Base-by-base conservation (phyloP, 1,140 invertebrate genomes). In the Asbolus verrucosus region DNA sequence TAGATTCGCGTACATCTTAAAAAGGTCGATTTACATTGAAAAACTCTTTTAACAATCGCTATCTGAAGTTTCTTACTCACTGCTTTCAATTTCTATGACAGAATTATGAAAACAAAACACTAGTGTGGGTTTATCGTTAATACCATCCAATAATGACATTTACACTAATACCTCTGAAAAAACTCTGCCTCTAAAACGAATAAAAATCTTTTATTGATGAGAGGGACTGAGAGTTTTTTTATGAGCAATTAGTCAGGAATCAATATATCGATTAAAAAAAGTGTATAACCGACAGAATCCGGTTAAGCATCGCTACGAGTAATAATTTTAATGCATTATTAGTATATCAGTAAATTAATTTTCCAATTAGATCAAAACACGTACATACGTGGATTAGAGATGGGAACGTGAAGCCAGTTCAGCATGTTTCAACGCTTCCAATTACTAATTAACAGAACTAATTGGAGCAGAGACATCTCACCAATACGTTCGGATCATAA, bases 131-230 rank as follows among this genome's bases (percentile, higher is more conserved):
- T 16, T 46, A 19, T 27, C 24, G 24, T n/a, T 4, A 54, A 21
- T 54, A 21, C 46, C n/a, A n/a, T n/a, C n/a, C 27, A 54, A 54
- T 11, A 54, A 54, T 54, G 19, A 9, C 43, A 9, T 50, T 8
- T 50, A 8, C 21, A 6, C 16, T 6, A 13, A n/a, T 14, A 36
- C 18, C 19, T 54, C 21, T 13, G 14, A 11, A 24, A n/a, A 54
- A 54, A 54, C 24, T n/a, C 19, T 13, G 5, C 6, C 11, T 27
- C 8, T 8, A 11, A 11, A 36, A n/a, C 24, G 11, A 54, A 54
- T 54, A 14, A 54, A 54, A 54, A 54, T 54, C 19, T 54, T 54
- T 54, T 30, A 54, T 54, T 54, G 11, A 54, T 27, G 46, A 54
- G 15, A 6, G 13, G 15, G 6, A 15, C 33, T 1, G 13, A 16